Evolutionary conservation across 1,140 invertebrate species (phyloP).

Genomic region (Oryctes rhinoceros): DNA sequence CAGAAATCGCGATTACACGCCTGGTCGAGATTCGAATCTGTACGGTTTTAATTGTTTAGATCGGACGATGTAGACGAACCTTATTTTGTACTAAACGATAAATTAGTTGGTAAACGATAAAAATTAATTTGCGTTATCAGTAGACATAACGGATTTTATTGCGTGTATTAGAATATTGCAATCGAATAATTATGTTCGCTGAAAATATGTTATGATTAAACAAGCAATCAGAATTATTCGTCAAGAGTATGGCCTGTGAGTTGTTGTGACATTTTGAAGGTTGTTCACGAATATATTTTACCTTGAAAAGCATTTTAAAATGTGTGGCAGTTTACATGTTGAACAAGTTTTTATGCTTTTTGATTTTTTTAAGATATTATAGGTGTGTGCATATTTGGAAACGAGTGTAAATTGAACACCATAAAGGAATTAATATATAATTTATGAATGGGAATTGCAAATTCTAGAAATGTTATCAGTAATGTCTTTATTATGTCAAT

Average conservation of each 20-base stretch:
- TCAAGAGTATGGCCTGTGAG: background rate
- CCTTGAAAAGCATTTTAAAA: background rate
- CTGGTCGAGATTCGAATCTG: background rate
- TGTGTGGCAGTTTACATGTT: background rate
- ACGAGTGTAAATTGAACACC: too few species aligned
- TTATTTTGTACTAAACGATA: background rate
- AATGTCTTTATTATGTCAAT: too few species aligned
- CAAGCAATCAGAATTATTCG: background rate
- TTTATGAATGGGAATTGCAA: too few species aligned
- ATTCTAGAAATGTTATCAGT: too few species aligned
- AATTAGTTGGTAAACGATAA: too few species aligned
- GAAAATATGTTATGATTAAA: background rate
- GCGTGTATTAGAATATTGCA: background rate
- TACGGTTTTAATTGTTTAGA: background rate
- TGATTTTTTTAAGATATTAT: background rate
- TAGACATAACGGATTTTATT: too few species aligned
- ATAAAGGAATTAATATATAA: too few species aligned
- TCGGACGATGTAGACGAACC: background rate
- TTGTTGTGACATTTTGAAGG: background rate
- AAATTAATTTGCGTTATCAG: too few species aligned
- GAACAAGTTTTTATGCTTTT: background rate
- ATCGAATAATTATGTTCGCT: background rate
- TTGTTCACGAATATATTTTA: background rate
- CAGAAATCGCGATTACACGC: slow-evolving; percentile 9
- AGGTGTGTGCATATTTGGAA: too few species aligned